Conservation (phyloP, 2,888 invertebrate species). For the Candidula unifasciata region DNA sequence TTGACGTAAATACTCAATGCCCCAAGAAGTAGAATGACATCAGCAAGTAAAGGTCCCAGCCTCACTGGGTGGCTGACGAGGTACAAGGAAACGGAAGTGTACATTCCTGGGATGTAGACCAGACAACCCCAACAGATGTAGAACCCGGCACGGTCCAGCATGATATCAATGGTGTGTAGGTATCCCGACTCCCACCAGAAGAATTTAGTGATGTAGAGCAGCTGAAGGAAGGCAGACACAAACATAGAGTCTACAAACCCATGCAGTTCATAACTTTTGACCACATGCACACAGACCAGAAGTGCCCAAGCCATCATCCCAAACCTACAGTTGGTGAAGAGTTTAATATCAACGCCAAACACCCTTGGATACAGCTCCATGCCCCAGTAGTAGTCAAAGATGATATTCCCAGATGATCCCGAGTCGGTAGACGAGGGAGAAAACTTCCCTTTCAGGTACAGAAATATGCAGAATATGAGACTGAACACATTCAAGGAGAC, state of each 20-base stretch:
- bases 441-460: slow-evolving; percentile 77
- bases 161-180: slow-evolving; percentile 81
- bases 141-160: slow-evolving; percentile 80
- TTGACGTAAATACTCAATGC: slow-evolving; percentile 78
- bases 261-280: slow-evolving; percentile 77
- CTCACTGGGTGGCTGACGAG: slow-evolving; percentile 77
- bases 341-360: slow-evolving; percentile 77
- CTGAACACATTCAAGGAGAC: slow-evolving; percentile 79
- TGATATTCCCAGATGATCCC: slow-evolving; percentile 76
- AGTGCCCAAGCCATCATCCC: slow-evolving; percentile 80
- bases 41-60: slow-evolving; percentile 69
- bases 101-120: slow-evolving; percentile 78
- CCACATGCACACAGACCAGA: slow-evolving; percentile 75
- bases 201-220: slow-evolving; percentile 81
- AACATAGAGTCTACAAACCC: slow-evolving; percentile 77
- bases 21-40: slow-evolving; percentile 75
- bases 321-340: slow-evolving; percentile 79
- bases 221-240: slow-evolving; percentile 79
- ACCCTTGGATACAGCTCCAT: slow-evolving; percentile 81
- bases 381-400: slow-evolving; percentile 82
- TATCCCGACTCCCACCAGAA: slow-evolving; percentile 82
- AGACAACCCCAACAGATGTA: slow-evolving; percentile 81
- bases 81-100: slow-evolving; percentile 78
- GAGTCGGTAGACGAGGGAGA: slow-evolving; percentile 75
- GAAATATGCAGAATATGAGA: slow-evolving; percentile 76